A percentile compares a stretch with the other conserved stretches of the same genome.
Evolutionary conservation across 2,797 vertebrate species (phyloP).

Genomic region (Triplophysa bombifrons): DNA sequence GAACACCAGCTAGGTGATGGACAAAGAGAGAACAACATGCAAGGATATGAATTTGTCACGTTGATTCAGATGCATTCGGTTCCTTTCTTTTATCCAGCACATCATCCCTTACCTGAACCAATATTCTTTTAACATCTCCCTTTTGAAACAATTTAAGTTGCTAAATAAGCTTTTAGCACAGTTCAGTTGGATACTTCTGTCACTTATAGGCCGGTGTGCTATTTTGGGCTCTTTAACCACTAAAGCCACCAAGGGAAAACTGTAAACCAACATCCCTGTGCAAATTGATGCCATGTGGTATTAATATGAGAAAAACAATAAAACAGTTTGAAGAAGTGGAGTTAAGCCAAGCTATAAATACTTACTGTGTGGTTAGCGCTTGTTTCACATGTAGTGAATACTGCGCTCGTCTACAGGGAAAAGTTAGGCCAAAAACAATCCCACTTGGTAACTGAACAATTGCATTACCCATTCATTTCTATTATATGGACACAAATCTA

Average conservation of each 20-base stretch:
- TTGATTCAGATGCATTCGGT: not conserved
- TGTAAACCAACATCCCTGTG: slow-evolving; percentile 81
- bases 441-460: slow-evolving; percentile 60
- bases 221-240: slow-evolving; percentile 45
- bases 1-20: no score
- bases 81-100: not conserved
- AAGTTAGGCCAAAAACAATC: slow-evolving; percentile 54
- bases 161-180: slow-evolving; percentile 28
- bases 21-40: not conserved
- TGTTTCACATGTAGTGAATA: slow-evolving; percentile 71
- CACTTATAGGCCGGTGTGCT: slow-evolving; percentile 26
- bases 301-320: slow-evolving; percentile 82
- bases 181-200: slow-evolving; percentile 20
- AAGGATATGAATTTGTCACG: not conserved
- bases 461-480: no score
- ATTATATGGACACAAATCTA: no score
- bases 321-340: slow-evolving; percentile 79
- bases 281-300: slow-evolving; percentile 81
- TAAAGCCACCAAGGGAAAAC: slow-evolving; percentile 52
- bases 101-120: not conserved
- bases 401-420: slow-evolving; percentile 46
- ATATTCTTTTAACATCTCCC: slow-evolving; percentile 22
- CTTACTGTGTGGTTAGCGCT: slow-evolving; percentile 75
- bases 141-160: slow-evolving; percentile 10
- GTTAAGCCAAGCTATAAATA: slow-evolving; percentile 83